Percentiles rank a stretch among this genome's conserved stretches.
These are phyloP conservation scores for Drosophila ambigua DNA, from an alignment of 1,140 invertebrate genomes.

Conservation along the genomic window DNA sequence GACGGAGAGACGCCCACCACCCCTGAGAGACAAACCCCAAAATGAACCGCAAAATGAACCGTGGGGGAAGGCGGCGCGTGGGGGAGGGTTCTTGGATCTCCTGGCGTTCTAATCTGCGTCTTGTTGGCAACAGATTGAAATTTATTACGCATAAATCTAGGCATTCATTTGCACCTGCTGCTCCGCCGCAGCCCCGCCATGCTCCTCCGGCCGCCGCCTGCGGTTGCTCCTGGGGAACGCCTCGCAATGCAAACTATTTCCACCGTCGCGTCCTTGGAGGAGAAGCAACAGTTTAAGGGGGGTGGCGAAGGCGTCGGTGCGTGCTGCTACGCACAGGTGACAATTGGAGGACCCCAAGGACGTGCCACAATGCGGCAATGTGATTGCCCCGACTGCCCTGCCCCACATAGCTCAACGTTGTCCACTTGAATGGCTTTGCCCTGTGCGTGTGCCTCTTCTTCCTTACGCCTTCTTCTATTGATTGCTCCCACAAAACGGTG, in stretches of 20 bases:
- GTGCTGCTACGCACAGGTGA: constrained; percentile 66
- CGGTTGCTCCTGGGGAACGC: constrained; percentile 34
- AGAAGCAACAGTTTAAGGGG: constrained; percentile 45
- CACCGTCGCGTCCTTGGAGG: constrained; percentile 1
- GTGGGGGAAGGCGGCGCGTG: not conserved
- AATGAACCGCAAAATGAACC: constrained; percentile 9
- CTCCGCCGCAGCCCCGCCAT: constrained; percentile 3
- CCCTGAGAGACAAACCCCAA: constrained; percentile 13
- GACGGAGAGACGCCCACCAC: not conserved
- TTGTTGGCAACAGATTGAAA: constrained; percentile 83
- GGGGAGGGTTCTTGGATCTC: not conserved
- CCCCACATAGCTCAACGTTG: constrained; percentile 15
- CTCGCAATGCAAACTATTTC: constrained; percentile 73
- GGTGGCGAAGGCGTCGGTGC: constrained; percentile 27
- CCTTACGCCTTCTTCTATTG: constrained; percentile 19
- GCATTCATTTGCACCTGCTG: constrained; percentile 79
- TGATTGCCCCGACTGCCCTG: constrained; percentile 28
- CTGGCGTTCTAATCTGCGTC: constrained; percentile 65
- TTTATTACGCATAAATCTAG: constrained; percentile 83
- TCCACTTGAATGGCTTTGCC: constrained; percentile 17
- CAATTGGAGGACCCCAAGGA: constrained; percentile 49
- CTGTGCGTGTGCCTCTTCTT: constrained; percentile 6
- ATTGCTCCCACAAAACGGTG: constrained; percentile 14
- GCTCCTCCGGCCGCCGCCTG: too few relatives aligned
- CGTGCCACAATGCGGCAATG: constrained; percentile 60